These are phyloP conservation scores for Thamnophis sirtalis DNA, from an alignment of 2,113 vertebrate species.

Conservation along the genomic window DNA sequence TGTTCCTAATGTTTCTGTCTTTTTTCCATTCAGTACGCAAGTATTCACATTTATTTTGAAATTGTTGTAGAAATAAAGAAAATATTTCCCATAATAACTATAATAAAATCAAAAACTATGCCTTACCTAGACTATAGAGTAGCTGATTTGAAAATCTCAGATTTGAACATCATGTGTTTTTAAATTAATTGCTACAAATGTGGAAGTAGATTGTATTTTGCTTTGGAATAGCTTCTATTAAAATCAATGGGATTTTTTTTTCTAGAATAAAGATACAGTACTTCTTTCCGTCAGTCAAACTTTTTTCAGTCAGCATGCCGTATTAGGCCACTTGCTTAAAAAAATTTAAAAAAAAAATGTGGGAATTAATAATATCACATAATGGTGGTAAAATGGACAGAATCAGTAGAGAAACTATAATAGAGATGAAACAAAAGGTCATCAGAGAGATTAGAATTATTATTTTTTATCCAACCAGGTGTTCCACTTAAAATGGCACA, in stretches of 20 bases:
- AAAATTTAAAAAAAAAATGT: neutral
- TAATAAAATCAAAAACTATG: conserved; percentile 48
- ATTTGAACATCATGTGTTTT: conserved; percentile 54
- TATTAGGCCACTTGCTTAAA: neutral
- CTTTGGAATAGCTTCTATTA: neutral
- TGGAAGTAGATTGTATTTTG: neutral
- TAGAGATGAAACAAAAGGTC: neutral
- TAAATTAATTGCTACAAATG: conserved; percentile 44
- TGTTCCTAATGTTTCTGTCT: conserved; percentile 57
- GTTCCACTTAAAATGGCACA: neutral
- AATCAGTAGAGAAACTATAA: neutral
- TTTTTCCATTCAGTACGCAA: conserved; percentile 50
- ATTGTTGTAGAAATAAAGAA: neutral
- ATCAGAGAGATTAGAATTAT: neutral
- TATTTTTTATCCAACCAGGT: no score
- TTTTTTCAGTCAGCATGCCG: neutral
- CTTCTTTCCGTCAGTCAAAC: neutral
- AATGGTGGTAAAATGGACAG: neutral
- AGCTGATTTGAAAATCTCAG: conserved; percentile 48
- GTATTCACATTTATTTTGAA: conserved; percentile 39
- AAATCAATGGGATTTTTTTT: neutral
- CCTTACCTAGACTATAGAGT: conserved; percentile 36
- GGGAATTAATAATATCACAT: neutral
- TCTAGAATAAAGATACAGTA: neutral
- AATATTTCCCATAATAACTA: conserved; percentile 30